Base-by-base conservation (phyloP, 2,113 vertebrate genomes). In the Calidris pugnax region DNA sequence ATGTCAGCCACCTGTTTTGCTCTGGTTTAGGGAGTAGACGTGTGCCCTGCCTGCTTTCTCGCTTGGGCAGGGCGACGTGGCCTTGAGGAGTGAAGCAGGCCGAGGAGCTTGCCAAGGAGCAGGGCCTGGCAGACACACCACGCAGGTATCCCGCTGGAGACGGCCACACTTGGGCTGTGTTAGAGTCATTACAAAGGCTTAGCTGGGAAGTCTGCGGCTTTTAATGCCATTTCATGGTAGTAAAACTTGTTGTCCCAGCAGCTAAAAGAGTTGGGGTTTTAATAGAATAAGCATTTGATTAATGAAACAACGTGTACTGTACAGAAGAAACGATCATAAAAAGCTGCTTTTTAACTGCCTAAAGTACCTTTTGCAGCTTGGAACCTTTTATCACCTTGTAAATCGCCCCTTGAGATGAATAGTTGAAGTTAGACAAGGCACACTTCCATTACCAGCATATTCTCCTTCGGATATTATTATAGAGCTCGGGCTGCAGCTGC, bases 361-460 rank as follows among this genome's bases (percentile, higher is more conserved):
- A 69, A 96, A 96, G 97, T 98, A 98, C 97, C 94, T 97, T 97
- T 97, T 98, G 93, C 95, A 95, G 94, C 94, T 97, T 95, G 93
- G 93, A 98, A 93, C 94, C 96, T 97, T 97, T 98, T 98, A 97
- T 97, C 97, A 97, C 97, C 95, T 96, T 97, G 97, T 98, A 98
- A 98, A 98, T 97, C 48, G 93, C 79, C 94, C 83, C 97, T 93
- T 91, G 90, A 98, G 96, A 97, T 97, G 95, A 97, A 97, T 96
- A 95, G 94, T 14, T 95, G 87, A 89, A 96, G 92, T 81, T 90
- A 94, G 97, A 83, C 87, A 60, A 95, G 89, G 95, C 93, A 92
- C 82, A 78, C 95, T 96, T 95, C 93, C 90, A 94, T 96, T 95
- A 96, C 96, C 85, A 85, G 89, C 91, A 91, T 92, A 93, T 96